phyloP scores from a whole-genome alignment of 1,140 invertebrate genomes.

The Thalassaphorura encarpata region DNA sequence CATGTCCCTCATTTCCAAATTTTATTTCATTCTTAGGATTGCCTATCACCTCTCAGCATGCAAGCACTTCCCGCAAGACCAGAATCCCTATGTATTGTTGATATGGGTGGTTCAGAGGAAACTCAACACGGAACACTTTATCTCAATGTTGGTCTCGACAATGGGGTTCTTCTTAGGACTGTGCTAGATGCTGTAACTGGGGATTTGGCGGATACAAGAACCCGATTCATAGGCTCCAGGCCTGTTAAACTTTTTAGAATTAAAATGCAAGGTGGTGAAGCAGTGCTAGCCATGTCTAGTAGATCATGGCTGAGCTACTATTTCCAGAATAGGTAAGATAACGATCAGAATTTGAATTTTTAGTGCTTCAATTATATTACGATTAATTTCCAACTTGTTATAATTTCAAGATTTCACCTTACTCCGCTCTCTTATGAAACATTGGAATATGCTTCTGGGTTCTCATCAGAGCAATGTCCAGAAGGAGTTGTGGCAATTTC shows the following conservation, averaged over 20 bases:
- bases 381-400: not conserved
- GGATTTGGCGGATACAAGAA: slow-evolving; percentile 92
- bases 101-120: slow-evolving; percentile 61
- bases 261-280: slow-evolving; percentile 87
- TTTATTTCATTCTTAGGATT: slow-evolving; percentile 49
- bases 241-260: slow-evolving; percentile 96
- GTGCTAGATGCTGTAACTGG: slow-evolving; percentile 95
- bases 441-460: slow-evolving; percentile 94
- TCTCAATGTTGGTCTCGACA: slow-evolving; percentile 95
- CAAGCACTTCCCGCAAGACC: slow-evolving; percentile 93
- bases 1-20: not conserved
- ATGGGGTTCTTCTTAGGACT: slow-evolving; percentile 89
- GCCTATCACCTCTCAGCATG: slow-evolving; percentile 85
- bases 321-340: slow-evolving; percentile 68
- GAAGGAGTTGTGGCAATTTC: slow-evolving; percentile 99
- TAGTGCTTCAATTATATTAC: not conserved
- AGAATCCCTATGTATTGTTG: slow-evolving; percentile 93
- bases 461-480: slow-evolving; percentile 97
- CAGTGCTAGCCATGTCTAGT: slow-evolving; percentile 92
- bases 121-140: slow-evolving; percentile 66
- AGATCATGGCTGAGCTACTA: slow-evolving; percentile 97
- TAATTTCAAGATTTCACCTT: slow-evolving; percentile 62
- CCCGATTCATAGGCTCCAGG: slow-evolving; percentile 86
- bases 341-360: too few species aligned
- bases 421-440: slow-evolving; percentile 94